Evolutionary conservation across 2,797 vertebrate species (phyloP), one percentile per base, ranked within the genome.

Genomic region (Neomorphus geoffroyi): DNA sequence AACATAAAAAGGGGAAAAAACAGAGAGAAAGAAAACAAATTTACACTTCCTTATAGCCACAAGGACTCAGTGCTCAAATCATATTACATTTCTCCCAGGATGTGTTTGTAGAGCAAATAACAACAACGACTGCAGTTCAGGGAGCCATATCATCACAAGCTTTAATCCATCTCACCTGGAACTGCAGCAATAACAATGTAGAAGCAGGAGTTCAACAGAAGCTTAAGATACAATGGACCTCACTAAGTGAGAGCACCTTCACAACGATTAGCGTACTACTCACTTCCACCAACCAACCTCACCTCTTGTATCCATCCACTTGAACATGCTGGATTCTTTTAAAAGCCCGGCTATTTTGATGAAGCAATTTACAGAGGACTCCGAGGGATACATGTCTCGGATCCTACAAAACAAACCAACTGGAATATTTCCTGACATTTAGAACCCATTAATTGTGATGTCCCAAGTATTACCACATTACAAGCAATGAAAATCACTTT

Each of bases 1-100:
- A 66, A 26, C 46, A 43, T 39, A 5, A 8, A 8, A 1, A 0
- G 2, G 7, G 4, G 8, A 7, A 3, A 2, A 2, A 2, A 16
- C 23, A 11, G 14, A 61, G 27, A 61, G 27, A 19, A 58, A 74
- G 10, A 17, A 61, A 43, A 84, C 3, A 35, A 53, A 71, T 78
- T 67, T 74, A 60, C 13, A 80, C 41, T 13, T 88, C 46, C 87
- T 79, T 62, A 72, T 6, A 79, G 66, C 43, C 80, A 75, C 28
- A 79, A 58, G 51, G 62, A 46, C 54, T 80, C n/a, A 23, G 66
- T 39, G 56, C 56, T 33, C 83, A 87, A 67, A 10, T 57, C 64
- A n/a, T 3, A 48, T 33, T 66, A 50, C 4, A 1, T 14, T 73
- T 77, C 88, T 95, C 48, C 27, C 17, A 77, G 67, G 80, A 85